Percentiles rank a stretch among this genome's conserved stretches.
Conservation (phyloP, 2,888 invertebrate species). For the Pristionchus entomophagus region DNA sequence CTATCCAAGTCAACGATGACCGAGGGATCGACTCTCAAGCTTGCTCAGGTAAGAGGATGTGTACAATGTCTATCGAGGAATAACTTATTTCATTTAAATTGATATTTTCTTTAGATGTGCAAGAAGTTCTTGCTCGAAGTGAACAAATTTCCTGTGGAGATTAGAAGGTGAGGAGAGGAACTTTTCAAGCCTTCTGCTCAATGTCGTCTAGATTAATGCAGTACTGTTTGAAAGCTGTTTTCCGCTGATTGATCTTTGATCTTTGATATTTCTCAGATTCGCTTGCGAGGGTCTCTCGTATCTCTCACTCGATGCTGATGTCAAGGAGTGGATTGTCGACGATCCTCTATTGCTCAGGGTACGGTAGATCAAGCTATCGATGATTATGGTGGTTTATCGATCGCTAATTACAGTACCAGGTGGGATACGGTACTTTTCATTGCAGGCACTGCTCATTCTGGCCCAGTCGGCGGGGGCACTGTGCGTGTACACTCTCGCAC, state of each 20-base stretch:
- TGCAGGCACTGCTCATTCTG: slow-evolving; percentile 59
- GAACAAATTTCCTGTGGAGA: slow-evolving; percentile 70
- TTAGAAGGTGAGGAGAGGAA: slow-evolving; percentile 55
- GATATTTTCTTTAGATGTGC: slow-evolving; percentile 82
- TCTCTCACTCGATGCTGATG: slow-evolving; percentile 95
- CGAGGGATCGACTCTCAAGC: slow-evolving; percentile 91
- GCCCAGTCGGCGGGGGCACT: slow-evolving; percentile 65
- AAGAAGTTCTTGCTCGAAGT: slow-evolving; percentile 80
- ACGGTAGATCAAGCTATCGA: not conserved
- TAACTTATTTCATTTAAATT: not conserved
- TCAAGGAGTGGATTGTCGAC: slow-evolving; percentile 94
- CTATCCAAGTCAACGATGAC: slow-evolving; percentile 94
- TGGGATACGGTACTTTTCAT: not conserved
- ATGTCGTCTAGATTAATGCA: not conserved
- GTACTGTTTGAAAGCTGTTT: not conserved
- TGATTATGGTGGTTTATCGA: slow-evolving; percentile 7
- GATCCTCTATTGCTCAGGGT: slow-evolving; percentile 85
- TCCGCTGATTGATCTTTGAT: not conserved
- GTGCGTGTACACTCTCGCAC: slow-evolving; percentile 54
- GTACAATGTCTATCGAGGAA: not conserved
- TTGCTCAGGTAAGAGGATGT: slow-evolving; percentile 82
- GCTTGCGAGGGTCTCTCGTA: slow-evolving; percentile 84
- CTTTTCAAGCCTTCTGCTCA: not conserved
- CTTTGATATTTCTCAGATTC: slow-evolving; percentile 57
- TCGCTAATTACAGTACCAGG: not conserved